Base-by-base conservation (phyloP, 2,797 vertebrate genomes). In the Cyclura pinguis region DNA sequence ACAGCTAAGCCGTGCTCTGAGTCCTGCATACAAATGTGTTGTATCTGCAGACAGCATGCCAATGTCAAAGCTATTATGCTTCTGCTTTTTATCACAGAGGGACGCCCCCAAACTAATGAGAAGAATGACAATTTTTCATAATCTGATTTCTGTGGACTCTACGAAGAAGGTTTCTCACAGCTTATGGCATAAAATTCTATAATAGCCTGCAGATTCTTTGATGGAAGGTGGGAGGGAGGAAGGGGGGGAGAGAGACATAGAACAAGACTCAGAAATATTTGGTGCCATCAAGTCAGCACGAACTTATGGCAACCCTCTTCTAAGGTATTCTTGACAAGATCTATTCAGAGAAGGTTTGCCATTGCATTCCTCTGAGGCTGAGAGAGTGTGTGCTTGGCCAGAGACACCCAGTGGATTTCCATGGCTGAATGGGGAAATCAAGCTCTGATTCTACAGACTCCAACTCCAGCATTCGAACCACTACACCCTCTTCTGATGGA, bases 121-220 rank as follows among this genome's bases (percentile, higher is more conserved):
- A 32, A 76, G 73, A 80, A 64, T 50, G 50, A 88, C 74, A 47
- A 52, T 76, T 74, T 84, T 76, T 42, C 47, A 50, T 89, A 52
- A 74, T 74, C 88, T 18, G 29, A 76, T 89, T 84, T 64, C 81
- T 42, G 32, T 59, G 29, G 42, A 84, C 72, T 83, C 67, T 76
- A 55, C 29, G 72, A 83, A 50, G 55, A 73, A 62, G 29, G 69
- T 32, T 76, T 89, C 69, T 29, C 55, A 24, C n/a, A 84, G 80
- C 69, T 5, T 35, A 55, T 62, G 29, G 80, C 22, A 42, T 50
- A 72, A 62, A 89, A 84, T 59, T 83, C 62, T 50, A 20, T 62
- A 76, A 83, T 42, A n/a, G 88, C 72, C 76, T 85, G 55, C 16
- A 55, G 16, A 55, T n/a, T 1, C 20, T 9, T 12, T 10, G 9